Conservation (phyloP, 2,888 invertebrate species). For the Lysandra bellargus region DNA sequence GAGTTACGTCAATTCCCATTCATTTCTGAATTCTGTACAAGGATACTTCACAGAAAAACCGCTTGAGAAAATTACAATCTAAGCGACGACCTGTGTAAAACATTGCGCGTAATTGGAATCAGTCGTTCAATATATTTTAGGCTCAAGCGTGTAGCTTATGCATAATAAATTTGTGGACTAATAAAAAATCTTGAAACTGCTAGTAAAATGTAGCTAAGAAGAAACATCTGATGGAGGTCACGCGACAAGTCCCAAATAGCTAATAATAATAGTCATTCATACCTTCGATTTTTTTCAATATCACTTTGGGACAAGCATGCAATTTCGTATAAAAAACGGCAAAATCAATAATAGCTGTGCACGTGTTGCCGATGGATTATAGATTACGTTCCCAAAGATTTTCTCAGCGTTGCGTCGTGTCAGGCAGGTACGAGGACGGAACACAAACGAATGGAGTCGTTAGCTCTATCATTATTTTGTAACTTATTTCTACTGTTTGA, state of each 20-base stretch:
- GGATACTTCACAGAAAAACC: too few relatives aligned
- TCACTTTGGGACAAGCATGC: constrained; percentile 69
- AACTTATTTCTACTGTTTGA: background rate
- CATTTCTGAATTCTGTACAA: too few relatives aligned
- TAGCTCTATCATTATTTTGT: background rate
- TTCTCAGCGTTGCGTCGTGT: constrained; percentile 69
- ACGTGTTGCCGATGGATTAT: constrained; percentile 79
- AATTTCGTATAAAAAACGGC: constrained; percentile 77
- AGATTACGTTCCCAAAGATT: constrained; percentile 75
- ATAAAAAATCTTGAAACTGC: background rate
- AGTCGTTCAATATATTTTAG: too few relatives aligned
- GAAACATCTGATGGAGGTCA: constrained; percentile 49
- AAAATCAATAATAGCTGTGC: constrained; percentile 79
- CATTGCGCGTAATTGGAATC: too few relatives aligned
- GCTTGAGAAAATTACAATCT: too few relatives aligned
- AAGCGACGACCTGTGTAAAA: too few relatives aligned
- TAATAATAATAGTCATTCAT: constrained; percentile 78
- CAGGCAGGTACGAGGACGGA: constrained; percentile 63
- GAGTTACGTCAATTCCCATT: too few relatives aligned
- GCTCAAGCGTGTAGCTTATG: too few relatives aligned
- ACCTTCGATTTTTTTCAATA: constrained; percentile 69
- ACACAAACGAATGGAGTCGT: constrained; percentile 50
- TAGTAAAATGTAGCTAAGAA: background rate
- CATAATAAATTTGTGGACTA: too few relatives aligned
- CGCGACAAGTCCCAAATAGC: constrained; percentile 65